Conservation (phyloP, 2,797 vertebrate species). For the Pitangus sulphuratus region DNA sequence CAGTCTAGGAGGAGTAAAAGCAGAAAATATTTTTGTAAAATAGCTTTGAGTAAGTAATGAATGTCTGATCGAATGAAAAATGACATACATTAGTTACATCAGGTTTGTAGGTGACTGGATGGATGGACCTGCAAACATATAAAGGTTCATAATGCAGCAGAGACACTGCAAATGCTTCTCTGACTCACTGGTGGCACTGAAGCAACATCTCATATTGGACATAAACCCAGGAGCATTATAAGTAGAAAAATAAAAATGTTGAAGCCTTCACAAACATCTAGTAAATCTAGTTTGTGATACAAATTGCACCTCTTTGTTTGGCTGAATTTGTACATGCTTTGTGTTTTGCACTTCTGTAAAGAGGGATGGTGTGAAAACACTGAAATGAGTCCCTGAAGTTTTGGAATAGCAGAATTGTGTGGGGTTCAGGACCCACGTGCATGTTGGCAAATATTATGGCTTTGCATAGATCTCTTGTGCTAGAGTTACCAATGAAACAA, state of each 20-base stretch:
- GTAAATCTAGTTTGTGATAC: not conserved
- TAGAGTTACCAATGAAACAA: not conserved
- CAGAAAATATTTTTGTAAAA: not conserved
- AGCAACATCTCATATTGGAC: not conserved
- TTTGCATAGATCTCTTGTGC: not conserved
- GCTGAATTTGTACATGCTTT: not conserved
- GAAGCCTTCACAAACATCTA: not conserved
- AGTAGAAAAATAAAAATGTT: not conserved
- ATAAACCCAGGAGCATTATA: not conserved
- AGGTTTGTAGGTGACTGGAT: not conserved
- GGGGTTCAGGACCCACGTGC: not conserved
- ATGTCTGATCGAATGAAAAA: not conserved
- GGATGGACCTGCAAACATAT: not conserved
- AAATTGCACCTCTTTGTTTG: not conserved
- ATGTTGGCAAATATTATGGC: not conserved
- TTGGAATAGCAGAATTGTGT: not conserved
- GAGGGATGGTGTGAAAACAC: not conserved
- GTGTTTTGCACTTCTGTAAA: not conserved
- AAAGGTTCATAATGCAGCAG: not conserved
- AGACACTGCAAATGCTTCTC: not conserved
- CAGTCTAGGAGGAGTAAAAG: not conserved
- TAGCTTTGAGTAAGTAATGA: not conserved
- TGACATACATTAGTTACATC: not conserved
- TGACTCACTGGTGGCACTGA: not conserved
- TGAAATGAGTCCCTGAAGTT: not conserved